These are phyloP conservation scores for Synergus gifuensis DNA, from an alignment of 2,888 invertebrate species.

Conservation along the genomic window DNA sequence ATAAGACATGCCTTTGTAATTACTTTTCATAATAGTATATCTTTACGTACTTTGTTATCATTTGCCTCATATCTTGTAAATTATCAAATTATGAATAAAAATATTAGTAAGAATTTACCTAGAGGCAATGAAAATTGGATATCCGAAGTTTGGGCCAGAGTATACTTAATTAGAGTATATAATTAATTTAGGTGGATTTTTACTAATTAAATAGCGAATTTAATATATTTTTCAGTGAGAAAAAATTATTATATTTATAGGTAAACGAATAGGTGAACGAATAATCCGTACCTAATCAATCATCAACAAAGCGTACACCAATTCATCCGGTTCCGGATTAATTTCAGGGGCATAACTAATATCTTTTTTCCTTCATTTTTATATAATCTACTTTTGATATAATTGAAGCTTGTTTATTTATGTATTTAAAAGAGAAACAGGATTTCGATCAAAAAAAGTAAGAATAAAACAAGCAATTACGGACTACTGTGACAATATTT, in stretches of 20 bases:
- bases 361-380: background rate
- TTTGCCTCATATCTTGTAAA: background rate
- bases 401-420: too few species aligned
- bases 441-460: too few species aligned
- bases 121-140: too few species aligned
- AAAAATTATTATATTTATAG: too few species aligned
- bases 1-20: constrained; percentile 15
- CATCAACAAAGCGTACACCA: background rate
- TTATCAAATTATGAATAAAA: background rate
- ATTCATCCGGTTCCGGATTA: constrained; percentile 1
- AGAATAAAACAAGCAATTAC: too few species aligned
- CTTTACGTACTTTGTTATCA: background rate
- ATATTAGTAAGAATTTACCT: background rate
- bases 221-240: background rate
- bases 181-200: too few species aligned
- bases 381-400: background rate
- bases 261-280: too few species aligned
- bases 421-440: too few species aligned
- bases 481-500: background rate
- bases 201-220: too few species aligned
- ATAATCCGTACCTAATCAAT: background rate
- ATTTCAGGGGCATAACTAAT: constrained; percentile 2
- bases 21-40: constrained; percentile 6
- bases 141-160: background rate
- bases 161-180: too few species aligned